Base-by-base conservation (phyloP, 2,113 vertebrate genomes). In the Corvus moneduloides region DNA sequence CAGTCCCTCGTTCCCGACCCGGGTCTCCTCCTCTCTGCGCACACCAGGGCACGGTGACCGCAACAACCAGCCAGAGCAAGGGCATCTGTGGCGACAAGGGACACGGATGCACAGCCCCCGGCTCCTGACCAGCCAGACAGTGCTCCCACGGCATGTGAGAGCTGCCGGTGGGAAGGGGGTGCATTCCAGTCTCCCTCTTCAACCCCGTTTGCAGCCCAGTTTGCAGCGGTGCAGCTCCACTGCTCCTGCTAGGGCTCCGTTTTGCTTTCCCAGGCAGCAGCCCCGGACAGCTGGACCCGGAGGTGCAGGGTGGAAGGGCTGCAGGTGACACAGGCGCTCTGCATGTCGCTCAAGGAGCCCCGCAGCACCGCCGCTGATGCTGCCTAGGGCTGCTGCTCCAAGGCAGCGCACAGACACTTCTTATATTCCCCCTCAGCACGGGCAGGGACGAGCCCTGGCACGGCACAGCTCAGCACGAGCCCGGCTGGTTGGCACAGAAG, bases 101-200 rank as follows among this genome's bases (percentile, higher is more conserved):
- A 17, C 54, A 20, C 3, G 8, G 55, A 16, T 20, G 9, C 5
- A 3, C 2, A 5, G 4, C 6, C 26, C 35, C 26, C 26, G 1
- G 5, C 18, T 49, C 52, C 26, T 18, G 33, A 56, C 24, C 39
- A 33, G 62, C 24, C 46, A 41, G 62, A 23, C 22, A 22, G 12
- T 14, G 58, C 44, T 46, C 30, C 55, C 71, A 20, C 0, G 0
- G 55, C 56, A 16, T 4, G 9, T 0, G 5, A 51, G 30, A 33
- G 28, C 30, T 43, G 69, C 58, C 2, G 1, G 8, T 3, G 23
- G 66, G 61, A 49, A 67, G 13, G 21, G 52, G 5, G 3, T 32
- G 16, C 37, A 8, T 35, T 41, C 43, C 44, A 19, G 14, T 19
- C 52, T 46, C 55, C 41, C 27, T 35, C 19, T 20, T 35, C 5